These are phyloP conservation scores for Fissipunctia ypsillon DNA, from an alignment of 2,888 invertebrate genomes.

Conservation along the genomic window DNA sequence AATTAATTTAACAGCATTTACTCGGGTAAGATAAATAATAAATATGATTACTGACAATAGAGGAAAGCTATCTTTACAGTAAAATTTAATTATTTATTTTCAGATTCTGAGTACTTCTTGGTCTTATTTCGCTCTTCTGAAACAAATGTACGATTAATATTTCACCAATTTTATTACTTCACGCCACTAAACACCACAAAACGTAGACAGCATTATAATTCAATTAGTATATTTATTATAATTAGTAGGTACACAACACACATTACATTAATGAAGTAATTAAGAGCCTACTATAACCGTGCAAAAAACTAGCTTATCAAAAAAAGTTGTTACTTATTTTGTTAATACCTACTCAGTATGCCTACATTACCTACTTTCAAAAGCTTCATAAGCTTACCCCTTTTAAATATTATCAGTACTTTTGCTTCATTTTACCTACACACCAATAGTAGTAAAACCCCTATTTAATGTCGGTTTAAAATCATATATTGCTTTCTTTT, in stretches of 20 bases:
- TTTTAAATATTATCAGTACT: background rate
- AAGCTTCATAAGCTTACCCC: background rate
- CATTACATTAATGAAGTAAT: background rate
- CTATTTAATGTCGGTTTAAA: constrained; percentile 22
- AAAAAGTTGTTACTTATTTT: background rate
- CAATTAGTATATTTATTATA: background rate
- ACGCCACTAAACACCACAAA: background rate
- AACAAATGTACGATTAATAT: constrained; percentile 68
- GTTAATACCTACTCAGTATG: background rate
- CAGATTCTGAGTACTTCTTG: constrained; percentile 81
- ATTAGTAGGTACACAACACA: background rate
- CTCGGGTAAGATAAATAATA: constrained; percentile 66
- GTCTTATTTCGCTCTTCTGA: constrained; percentile 80
- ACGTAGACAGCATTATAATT: background rate
- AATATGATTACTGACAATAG: background rate
- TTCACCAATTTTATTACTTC: background rate
- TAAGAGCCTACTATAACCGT: background rate
- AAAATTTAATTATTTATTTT: constrained; percentile 55
- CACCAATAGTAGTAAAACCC: constrained; percentile 16
- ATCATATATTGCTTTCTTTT: constrained; percentile 25
- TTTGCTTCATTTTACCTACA: background rate
- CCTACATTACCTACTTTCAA: background rate
- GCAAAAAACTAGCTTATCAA: background rate
- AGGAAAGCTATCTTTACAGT: background rate
- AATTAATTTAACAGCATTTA: constrained; percentile 75